Conservation (phyloP, 2,113 vertebrate species). For the Illadopsis cleaveri region DNA sequence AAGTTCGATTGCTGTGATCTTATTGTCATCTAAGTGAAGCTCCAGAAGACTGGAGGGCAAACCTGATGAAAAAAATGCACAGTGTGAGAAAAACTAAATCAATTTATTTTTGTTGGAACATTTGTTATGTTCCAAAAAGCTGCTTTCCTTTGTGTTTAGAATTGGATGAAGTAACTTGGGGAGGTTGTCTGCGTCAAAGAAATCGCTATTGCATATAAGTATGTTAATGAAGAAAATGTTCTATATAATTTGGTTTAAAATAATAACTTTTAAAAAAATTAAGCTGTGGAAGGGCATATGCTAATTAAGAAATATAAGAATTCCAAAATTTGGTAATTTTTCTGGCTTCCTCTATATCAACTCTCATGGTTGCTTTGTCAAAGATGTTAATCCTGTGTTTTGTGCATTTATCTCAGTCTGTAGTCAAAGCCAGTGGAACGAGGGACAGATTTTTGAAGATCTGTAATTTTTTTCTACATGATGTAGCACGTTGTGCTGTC, state of each 20-base stretch:
- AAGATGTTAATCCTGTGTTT: background rate
- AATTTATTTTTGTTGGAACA: background rate
- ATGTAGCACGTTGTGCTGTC: background rate
- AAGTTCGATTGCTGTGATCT: conserved; percentile 87
- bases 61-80: conserved; percentile 54
- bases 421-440: background rate
- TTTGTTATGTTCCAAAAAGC: background rate
- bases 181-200: background rate
- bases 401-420: background rate
- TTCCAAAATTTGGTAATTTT: background rate
- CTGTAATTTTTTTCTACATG: accelerated
- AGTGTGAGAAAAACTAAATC: background rate
- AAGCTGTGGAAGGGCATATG: background rate
- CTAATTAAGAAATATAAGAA: background rate
- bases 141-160: background rate
- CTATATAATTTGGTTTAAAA: background rate
- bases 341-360: background rate
- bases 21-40: conserved; percentile 93
- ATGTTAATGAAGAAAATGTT: background rate
- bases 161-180: background rate
- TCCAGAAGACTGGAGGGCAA: conserved; percentile 88
- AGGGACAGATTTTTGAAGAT: background rate
- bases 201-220: background rate
- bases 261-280: background rate
- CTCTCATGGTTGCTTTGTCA: background rate